Evolutionary conservation across 2,888 invertebrate species (phyloP).

Genomic region (Hedychridium roseum): DNA sequence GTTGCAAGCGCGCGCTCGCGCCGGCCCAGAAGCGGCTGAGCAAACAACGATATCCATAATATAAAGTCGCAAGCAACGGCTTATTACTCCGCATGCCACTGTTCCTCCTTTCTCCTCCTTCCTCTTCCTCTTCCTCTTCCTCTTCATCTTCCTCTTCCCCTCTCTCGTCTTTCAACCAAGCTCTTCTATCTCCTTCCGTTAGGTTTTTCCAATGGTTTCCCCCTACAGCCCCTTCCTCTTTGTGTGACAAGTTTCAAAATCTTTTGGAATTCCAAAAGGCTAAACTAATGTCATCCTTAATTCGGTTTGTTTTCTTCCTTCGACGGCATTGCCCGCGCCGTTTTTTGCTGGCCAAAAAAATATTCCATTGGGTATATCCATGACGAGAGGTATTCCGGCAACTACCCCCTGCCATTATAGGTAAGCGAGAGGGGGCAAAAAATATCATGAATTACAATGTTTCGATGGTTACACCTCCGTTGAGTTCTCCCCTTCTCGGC

Average conservation of each 20-base stretch:
- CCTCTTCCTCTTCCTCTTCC: neutral
- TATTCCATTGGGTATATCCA: no score
- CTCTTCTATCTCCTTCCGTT: conserved; percentile 3
- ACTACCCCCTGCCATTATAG: no score
- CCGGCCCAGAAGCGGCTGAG: conserved; percentile 52
- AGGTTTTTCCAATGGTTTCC: conserved; percentile 11
- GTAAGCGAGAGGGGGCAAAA: no score
- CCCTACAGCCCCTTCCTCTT: no score
- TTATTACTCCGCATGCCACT: conserved; percentile 24
- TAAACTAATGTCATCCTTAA: no score
- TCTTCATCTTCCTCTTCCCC: neutral
- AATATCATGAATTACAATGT: conserved; percentile 44
- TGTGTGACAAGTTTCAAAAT: no score
- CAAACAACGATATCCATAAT: conserved; percentile 60
- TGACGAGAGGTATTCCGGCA: no score
- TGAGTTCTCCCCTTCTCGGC: conserved; percentile 5
- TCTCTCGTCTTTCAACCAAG: conserved; percentile 1
- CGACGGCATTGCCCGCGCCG: no score
- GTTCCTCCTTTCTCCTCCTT: neutral
- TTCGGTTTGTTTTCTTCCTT: no score
- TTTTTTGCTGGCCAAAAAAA: conserved; percentile 16
- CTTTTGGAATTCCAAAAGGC: no score
- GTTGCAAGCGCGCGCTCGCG: conserved; percentile 17
- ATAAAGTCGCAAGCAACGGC: conserved; percentile 51
- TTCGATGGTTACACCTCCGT: conserved; percentile 13